Percentiles rank a stretch among this genome's conserved stretches.
phyloP scores from a whole-genome alignment of 2,113 vertebrate genomes.

The Barbus barbus region DNA sequence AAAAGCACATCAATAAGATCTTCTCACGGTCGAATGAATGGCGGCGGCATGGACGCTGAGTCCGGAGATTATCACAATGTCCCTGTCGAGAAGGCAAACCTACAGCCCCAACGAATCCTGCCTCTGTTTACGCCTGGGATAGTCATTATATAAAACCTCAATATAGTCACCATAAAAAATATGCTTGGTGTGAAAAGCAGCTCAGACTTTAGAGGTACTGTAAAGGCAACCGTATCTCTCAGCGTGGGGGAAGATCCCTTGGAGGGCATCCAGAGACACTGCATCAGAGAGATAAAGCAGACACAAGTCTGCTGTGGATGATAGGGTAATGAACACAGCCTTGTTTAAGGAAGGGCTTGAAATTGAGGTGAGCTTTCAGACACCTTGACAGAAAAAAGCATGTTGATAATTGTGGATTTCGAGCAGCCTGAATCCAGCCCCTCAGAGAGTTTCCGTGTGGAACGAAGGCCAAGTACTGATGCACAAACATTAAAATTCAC shows the following conservation, averaged over 20 bases:
- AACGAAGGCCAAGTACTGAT: not conserved
- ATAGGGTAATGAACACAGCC: constrained; percentile 51
- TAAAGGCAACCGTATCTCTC: constrained; percentile 24
- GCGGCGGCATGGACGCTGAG: not conserved
- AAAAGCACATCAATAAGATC: constrained; percentile 36
- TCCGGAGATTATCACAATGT: constrained; percentile 23
- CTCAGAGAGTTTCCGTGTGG: not conserved
- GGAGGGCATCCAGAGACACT: constrained; percentile 50
- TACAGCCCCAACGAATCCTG: constrained; percentile 5
- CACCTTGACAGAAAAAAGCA: constrained; percentile 32
- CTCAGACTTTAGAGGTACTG: constrained; percentile 20
- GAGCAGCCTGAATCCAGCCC: not conserved
- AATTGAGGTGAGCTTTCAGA: constrained; percentile 46
- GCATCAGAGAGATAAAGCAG: constrained; percentile 53
- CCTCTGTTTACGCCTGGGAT: constrained; percentile 9
- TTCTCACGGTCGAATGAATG: constrained; percentile 1
- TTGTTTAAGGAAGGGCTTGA: constrained; percentile 35
- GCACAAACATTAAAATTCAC: not conserved
- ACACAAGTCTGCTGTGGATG: constrained; percentile 35
- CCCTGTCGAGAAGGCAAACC: not conserved
- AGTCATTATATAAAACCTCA: constrained; percentile 34
- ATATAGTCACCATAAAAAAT: constrained; percentile 20
- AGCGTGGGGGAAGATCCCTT: constrained; percentile 27
- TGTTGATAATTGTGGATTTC: constrained; percentile 31
- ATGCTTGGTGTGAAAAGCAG: constrained; percentile 9